Base-by-base conservation (phyloP, 2,888 invertebrate species). In the Stegophylla sp. region DNA sequence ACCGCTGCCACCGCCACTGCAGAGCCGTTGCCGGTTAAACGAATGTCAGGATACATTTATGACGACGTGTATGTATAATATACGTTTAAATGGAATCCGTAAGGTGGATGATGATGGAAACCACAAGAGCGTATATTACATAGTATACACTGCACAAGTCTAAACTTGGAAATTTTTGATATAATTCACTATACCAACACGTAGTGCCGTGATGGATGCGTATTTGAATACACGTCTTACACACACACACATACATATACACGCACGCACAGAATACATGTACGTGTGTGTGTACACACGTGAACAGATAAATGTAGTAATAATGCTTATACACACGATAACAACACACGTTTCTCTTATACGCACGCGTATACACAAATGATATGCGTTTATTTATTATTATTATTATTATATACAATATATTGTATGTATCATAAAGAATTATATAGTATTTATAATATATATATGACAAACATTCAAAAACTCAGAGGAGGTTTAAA, bases 51-150 rank as follows among this genome's bases (percentile, higher is more conserved):
- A 45, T 34, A 74, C 48, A n/a, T 63, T 48, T 61, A 74, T 63
- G 51, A 51, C 23, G 75, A n/a, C n/a, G n/a, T n/a, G n/a, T n/a
- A n/a, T n/a, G n/a, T n/a, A n/a, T n/a, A n/a, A n/a, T n/a, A n/a
- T 64, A 64, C 64, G 41, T 75, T 53, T 51, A 51, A 75, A 75
- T 51, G 64, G 64, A 75, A 64, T 75, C 75, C 75, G 34, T 63
- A 48, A 74, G 61, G 59, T 51, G 75, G 53, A 41, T n/a, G n/a
- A n/a, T n/a, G n/a, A n/a, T 17, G 75, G 75, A 64, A 75, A 75
- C 75, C 75, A 12, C 75, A 75, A 64, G 51, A 51, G 63, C 5
- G 12, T 51, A 20, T 2, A 34, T 26, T 23, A 34, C n/a, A 26
- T n/a, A 51, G n/a, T n/a, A n/a, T n/a, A 20, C n/a, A 1, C 12